phyloP scores from a whole-genome alignment of 1,140 invertebrate species.

The Scaptomyza pallida region DNA sequence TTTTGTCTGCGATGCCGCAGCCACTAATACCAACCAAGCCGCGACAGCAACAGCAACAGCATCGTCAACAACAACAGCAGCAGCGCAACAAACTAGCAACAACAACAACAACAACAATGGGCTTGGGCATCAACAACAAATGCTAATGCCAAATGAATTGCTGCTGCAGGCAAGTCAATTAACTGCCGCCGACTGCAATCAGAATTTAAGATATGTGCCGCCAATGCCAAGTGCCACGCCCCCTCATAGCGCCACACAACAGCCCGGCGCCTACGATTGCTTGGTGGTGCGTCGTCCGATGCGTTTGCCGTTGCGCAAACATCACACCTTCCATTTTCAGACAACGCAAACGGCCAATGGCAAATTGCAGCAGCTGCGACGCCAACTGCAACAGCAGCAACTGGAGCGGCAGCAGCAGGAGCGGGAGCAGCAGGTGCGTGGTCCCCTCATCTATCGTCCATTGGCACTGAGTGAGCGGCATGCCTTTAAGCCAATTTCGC shows the following conservation, averaged over 20 bases:
- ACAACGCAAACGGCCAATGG: constrained; percentile 84
- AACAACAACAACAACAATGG: constrained; percentile 37
- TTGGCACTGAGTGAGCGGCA: constrained; percentile 63
- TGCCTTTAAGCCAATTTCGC: constrained; percentile 81
- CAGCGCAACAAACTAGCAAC: constrained; percentile 48
- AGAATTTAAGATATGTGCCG: constrained; percentile 71
- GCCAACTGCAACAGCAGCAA: constrained; percentile 55
- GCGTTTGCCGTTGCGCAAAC: constrained; percentile 87
- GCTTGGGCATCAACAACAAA: constrained; percentile 59
- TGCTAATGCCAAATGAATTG: constrained; percentile 67
- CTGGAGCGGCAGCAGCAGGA: constrained; percentile 41
- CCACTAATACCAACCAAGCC: constrained; percentile 47
- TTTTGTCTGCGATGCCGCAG: constrained; percentile 47
- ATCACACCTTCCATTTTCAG: constrained; percentile 89
- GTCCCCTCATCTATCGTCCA: constrained; percentile 60
- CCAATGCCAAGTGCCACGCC: constrained; percentile 73
- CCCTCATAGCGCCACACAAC: constrained; percentile 54
- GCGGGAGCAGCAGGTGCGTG: constrained; percentile 26
- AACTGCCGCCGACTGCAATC: constrained; percentile 42
- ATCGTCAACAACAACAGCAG: constrained; percentile 36
- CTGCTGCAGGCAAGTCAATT: constrained; percentile 51
- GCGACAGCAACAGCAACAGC: constrained; percentile 34
- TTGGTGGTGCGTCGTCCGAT: constrained; percentile 65
- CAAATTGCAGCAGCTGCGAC: constrained; percentile 66
- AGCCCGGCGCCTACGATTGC: constrained; percentile 71